A percentile compares a stretch with the other conserved stretches of the same genome.
These are phyloP conservation scores for Dicentrarchus labrax DNA, from an alignment of 2,113 vertebrate species.

Conservation along the genomic window DNA sequence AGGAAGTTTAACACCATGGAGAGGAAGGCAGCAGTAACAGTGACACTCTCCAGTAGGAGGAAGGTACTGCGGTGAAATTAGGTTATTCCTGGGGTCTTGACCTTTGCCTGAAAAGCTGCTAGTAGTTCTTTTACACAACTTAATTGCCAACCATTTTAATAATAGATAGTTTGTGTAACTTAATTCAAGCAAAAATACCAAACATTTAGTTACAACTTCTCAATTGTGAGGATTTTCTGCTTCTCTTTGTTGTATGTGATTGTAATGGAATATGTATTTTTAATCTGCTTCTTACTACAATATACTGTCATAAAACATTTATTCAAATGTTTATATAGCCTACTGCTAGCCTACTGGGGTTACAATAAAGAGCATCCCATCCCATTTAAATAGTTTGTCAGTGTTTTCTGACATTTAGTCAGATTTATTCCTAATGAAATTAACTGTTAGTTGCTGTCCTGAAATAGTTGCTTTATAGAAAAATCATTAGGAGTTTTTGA, in stretches of 20 bases:
- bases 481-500: no score
- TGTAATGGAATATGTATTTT: no score
- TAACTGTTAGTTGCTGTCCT: no score
- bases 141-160: not conserved
- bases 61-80: not conserved
- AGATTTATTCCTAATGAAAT: no score
- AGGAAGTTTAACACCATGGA: conserved; percentile 7
- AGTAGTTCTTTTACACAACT: not conserved
- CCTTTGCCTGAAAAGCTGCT: conserved; percentile 19
- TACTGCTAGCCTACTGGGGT: no score
- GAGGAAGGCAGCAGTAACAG: conserved; percentile 9
- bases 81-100: not conserved
- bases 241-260: not conserved
- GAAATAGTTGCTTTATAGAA: no score
- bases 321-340: no score
- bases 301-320: no score
- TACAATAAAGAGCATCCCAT: no score
- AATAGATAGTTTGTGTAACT: not conserved
- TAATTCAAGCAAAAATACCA: not conserved
- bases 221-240: not conserved
- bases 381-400: no score
- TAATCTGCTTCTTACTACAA: no score
- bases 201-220: not conserved
- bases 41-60: not conserved
- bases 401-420: no score